Percentiles rank a stretch among this genome's conserved stretches.
Conservation (phyloP, 2,113 vertebrate species). For the Gracilinanus agilis region DNA sequence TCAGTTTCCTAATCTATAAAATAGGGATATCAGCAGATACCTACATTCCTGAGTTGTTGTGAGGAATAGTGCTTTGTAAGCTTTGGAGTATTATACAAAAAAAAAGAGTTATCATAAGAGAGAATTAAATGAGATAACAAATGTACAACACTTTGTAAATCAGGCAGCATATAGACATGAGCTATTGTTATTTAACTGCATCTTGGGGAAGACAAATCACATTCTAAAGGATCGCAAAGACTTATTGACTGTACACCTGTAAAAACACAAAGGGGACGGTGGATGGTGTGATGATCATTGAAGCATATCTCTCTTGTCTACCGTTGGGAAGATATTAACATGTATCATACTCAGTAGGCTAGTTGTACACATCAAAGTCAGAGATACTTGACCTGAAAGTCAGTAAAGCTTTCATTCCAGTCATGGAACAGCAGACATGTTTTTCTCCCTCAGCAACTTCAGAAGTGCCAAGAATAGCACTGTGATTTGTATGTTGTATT, state of each 20-base stretch:
- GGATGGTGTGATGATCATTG: conserved; percentile 23
- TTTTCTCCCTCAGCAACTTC: conserved; percentile 57
- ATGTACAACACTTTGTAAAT: neutral
- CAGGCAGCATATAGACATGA: neutral
- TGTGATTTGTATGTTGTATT: conserved; percentile 45
- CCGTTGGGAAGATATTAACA: conserved; percentile 67
- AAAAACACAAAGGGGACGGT: neutral
- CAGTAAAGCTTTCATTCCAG: conserved; percentile 66
- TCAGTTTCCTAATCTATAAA: neutral
- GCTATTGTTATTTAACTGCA: neutral
- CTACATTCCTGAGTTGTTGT: neutral
- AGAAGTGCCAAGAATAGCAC: neutral
- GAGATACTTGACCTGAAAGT: conserved; percentile 68
- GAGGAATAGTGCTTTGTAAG: neutral
- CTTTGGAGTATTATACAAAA: neutral
- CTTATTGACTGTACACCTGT: conserved; percentile 23
- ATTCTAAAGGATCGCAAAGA: neutral
- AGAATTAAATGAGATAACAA: neutral
- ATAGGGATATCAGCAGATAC: neutral
- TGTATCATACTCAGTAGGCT: conserved; percentile 54
- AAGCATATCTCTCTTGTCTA: conserved; percentile 37
- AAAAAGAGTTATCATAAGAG: neutral
- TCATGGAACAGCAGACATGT: conserved; percentile 71
- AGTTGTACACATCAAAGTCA: conserved; percentile 67
- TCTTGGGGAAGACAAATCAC: neutral